Evolutionary conservation across 2,888 invertebrate species (phyloP).

Genomic region (Tetanocera ferruginea): DNA sequence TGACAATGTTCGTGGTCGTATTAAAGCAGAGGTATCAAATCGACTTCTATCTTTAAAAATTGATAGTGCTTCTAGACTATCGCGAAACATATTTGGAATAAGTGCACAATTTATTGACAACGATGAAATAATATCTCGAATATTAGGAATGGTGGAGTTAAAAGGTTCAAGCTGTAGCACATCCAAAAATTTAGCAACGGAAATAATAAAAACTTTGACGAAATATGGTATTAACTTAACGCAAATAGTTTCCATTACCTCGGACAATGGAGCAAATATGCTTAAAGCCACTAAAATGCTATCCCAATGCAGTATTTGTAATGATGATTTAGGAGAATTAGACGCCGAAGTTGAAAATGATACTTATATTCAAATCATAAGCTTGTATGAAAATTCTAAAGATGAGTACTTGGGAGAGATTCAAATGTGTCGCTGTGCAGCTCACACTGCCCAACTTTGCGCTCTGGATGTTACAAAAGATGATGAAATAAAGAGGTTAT

Average conservation of each 20-base stretch:
- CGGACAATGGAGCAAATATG: slow-evolving; percentile 45
- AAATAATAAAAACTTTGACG: slow-evolving; percentile 37
- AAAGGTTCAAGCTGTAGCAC: slow-evolving; percentile 27
- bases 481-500: background rate
- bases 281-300: slow-evolving; percentile 38
- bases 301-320: slow-evolving; percentile 1
- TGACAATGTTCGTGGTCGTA: too few species aligned
- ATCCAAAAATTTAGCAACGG: slow-evolving; percentile 31
- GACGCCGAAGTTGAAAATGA: slow-evolving; percentile 14
- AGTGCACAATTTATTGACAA: slow-evolving; percentile 1
- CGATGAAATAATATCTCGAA: slow-evolving; percentile 37
- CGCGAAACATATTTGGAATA: slow-evolving; percentile 29
- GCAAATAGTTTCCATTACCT: slow-evolving; percentile 45
- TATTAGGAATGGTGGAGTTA: slow-evolving; percentile 44
- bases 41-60: too few species aligned
- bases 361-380: slow-evolving; percentile 24
- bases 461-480: slow-evolving; percentile 43
- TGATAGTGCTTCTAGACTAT: slow-evolving; percentile 37
- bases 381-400: background rate
- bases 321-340: slow-evolving; percentile 9
- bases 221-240: slow-evolving; percentile 43
- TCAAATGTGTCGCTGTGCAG: slow-evolving; percentile 44
- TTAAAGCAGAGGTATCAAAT: too few species aligned
- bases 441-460: slow-evolving; percentile 44
- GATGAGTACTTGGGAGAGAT: slow-evolving; percentile 5